Evolutionary conservation across 2,797 vertebrate genomes (phyloP).

Genomic region (Fundulus diaphanus): DNA sequence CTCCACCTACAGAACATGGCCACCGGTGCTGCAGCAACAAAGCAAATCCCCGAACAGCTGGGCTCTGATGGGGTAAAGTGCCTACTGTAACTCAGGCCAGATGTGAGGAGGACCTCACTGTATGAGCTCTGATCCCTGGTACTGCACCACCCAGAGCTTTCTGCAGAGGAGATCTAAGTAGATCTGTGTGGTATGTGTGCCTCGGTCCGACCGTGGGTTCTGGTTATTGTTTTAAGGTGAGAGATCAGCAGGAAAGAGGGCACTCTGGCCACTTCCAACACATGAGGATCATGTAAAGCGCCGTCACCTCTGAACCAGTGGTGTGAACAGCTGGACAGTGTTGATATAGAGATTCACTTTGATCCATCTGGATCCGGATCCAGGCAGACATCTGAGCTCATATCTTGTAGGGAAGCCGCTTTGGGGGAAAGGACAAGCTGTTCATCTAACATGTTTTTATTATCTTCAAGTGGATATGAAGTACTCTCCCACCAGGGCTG

Average conservation of each 20-base stretch:
- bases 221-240: slow-evolving; percentile 79
- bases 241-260: slow-evolving; percentile 64
- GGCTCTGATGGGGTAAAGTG: slow-evolving; percentile 65
- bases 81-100: slow-evolving; percentile 74
- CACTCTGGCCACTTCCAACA: slow-evolving; percentile 69
- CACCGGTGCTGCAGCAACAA: slow-evolving; percentile 48
- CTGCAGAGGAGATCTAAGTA: slow-evolving; percentile 67
- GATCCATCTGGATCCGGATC: slow-evolving; percentile 75
- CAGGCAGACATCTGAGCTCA: slow-evolving; percentile 40
- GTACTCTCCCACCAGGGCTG: slow-evolving; percentile 25
- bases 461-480: slow-evolving; percentile 32
- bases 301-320: slow-evolving; percentile 74
- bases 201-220: slow-evolving; percentile 57
- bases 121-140: slow-evolving; percentile 60
- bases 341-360: slow-evolving; percentile 72
- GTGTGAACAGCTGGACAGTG: slow-evolving; percentile 76
- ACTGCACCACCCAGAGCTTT: slow-evolving; percentile 65
- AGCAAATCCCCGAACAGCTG: slow-evolving; percentile 71
- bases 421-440: slow-evolving; percentile 41
- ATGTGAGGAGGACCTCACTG: slow-evolving; percentile 63
- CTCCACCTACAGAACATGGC: slow-evolving; percentile 34
- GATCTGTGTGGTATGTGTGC: slow-evolving; percentile 40
- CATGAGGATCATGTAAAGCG: slow-evolving; percentile 76
- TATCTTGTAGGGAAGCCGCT: slow-evolving; percentile 25
- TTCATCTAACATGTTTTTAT: slow-evolving; percentile 38